Conservation (phyloP, 2,113 vertebrate genomes). For the Synodontis membranacea region DNA sequence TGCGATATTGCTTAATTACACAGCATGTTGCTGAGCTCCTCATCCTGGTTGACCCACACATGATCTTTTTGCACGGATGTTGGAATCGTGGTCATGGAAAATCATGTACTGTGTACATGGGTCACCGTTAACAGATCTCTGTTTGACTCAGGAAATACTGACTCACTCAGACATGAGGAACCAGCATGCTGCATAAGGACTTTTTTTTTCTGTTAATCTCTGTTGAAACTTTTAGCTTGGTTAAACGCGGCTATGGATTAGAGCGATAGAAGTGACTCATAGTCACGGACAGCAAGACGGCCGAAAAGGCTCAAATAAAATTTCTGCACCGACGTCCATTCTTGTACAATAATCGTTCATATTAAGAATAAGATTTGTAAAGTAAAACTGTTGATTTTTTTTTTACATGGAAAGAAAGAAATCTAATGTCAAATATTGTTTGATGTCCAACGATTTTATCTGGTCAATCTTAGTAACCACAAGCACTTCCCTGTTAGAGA, state of each 20-base stretch:
- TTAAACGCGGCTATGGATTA: slow-evolving; percentile 26
- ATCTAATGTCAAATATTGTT: neutral
- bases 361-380: neutral
- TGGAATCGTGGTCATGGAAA: slow-evolving; percentile 53
- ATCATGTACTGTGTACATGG: slow-evolving; percentile 17
- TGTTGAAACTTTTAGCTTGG: slow-evolving; percentile 52
- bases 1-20: neutral
- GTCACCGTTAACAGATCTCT: slow-evolving; percentile 31
- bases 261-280: slow-evolving; percentile 2
- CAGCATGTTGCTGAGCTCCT: slow-evolving; percentile 50
- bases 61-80: slow-evolving; percentile 59
- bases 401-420: neutral
- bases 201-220: slow-evolving; percentile 54
- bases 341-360: neutral
- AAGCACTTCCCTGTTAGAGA: neutral
- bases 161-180: slow-evolving; percentile 60
- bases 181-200: slow-evolving; percentile 36
- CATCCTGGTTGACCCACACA: slow-evolving; percentile 35
- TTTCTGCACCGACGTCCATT: neutral
- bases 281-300: neutral
- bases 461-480: neutral
- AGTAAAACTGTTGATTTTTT: neutral
- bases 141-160: slow-evolving; percentile 51
- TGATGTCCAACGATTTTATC: neutral
- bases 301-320: neutral